A percentile compares a stretch with the other conserved stretches of the same genome.
Evolutionary conservation across 2,888 invertebrate genomes (phyloP).

Genomic region (Chouioia cunea): DNA sequence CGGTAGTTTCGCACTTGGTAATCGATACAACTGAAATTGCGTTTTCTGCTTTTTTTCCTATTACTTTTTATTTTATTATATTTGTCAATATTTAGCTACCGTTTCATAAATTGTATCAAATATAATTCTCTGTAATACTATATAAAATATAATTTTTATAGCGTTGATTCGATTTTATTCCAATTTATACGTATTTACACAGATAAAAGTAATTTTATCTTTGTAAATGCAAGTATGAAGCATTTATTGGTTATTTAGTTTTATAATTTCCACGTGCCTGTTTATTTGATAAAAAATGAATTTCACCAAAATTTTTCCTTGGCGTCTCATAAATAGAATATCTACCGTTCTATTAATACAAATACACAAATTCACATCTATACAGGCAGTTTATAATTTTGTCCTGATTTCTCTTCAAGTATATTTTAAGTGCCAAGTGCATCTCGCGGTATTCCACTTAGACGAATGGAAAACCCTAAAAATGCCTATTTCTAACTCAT

Average conservation of each 20-base stretch:
- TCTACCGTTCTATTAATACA: neutral
- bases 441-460: constrained; percentile 19
- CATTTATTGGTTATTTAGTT: too few species aligned
- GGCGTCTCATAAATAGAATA: too few species aligned
- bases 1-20: constrained; percentile 35
- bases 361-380: constrained; percentile 33
- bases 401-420: constrained; percentile 42
- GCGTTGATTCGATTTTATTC: too few species aligned
- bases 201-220: neutral
- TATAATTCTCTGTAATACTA: constrained; percentile 8
- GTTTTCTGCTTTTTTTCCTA: neutral
- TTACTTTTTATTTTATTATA: too few species aligned
- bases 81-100: too few species aligned
- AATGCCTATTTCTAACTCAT: constrained; percentile 31
- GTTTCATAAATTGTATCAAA: neutral
- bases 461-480: constrained; percentile 31
- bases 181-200: too few species aligned
- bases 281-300: constrained; percentile 3
- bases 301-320: constrained; percentile 30
- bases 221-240: neutral
- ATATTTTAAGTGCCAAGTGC: neutral
- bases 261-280: too few species aligned
- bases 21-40: constrained; percentile 25
- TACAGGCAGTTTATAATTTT: constrained; percentile 39
- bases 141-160: too few species aligned